Conservation (phyloP, 2,888 invertebrate genomes). For the Nematopogon swammerdamellus region DNA sequence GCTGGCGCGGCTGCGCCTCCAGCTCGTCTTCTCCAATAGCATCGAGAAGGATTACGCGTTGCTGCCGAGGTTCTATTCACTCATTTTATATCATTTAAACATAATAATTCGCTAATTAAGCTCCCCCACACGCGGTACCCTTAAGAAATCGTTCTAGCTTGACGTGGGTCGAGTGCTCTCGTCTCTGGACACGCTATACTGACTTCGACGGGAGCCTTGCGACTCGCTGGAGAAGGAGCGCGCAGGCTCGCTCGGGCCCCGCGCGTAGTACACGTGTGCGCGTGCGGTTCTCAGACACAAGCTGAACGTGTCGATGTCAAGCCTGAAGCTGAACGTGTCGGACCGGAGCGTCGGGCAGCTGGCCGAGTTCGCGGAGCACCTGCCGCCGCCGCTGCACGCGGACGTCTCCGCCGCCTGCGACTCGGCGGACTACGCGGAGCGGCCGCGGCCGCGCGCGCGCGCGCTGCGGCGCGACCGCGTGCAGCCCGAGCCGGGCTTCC, state of each 20-base stretch:
- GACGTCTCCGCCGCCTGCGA: conserved; percentile 46
- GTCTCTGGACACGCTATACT: too few species aligned
- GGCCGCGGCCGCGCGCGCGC: conserved; percentile 7
- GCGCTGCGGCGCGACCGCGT: conserved; percentile 28
- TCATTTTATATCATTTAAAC: too few species aligned
- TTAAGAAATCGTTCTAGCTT: too few species aligned
- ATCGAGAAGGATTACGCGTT: conserved; percentile 68
- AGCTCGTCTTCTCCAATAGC: conserved; percentile 69
- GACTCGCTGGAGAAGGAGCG: too few species aligned
- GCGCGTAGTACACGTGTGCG: too few species aligned
- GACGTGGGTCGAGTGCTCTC: too few species aligned
- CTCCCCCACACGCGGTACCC: too few species aligned
- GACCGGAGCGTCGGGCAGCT: conserved; percentile 66
- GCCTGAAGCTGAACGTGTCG: conserved; percentile 71
- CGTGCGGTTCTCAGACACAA: conserved; percentile 62
- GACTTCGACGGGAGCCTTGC: too few species aligned
- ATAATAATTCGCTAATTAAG: neutral
- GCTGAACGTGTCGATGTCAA: conserved; percentile 68
- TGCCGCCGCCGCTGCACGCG: conserved; percentile 42
- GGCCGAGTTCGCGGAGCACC: conserved; percentile 58
- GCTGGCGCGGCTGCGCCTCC: conserved; percentile 64
- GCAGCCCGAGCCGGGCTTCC: conserved; percentile 33
- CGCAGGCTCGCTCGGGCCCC: too few species aligned
- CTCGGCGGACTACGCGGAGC: conserved; percentile 37
- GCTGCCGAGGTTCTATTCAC: conserved; percentile 67